Evolutionary conservation across 2,888 invertebrate genomes (phyloP).

Genomic region (Odontocolon sp.): DNA sequence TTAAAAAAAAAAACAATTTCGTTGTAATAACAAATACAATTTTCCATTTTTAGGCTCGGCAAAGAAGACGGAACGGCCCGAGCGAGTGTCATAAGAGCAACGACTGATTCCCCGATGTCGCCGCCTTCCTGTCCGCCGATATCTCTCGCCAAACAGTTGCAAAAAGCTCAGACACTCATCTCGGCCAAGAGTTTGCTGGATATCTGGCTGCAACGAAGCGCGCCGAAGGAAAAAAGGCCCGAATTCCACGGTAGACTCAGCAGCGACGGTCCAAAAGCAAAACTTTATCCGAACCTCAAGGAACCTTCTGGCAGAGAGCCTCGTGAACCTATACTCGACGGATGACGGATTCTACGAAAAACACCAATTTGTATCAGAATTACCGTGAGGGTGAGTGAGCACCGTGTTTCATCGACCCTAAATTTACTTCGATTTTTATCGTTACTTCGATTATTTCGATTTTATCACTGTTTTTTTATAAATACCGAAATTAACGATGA

Average conservation of each 20-base stretch:
- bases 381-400: conserved; percentile 65
- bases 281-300: conserved; percentile 88
- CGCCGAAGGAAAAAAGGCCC: conserved; percentile 82
- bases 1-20: neutral
- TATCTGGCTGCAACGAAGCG: conserved; percentile 85
- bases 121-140: conserved; percentile 84
- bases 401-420: neutral
- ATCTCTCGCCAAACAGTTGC: conserved; percentile 75
- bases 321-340: conserved; percentile 77
- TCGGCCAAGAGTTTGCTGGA: conserved; percentile 84
- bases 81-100: conserved; percentile 86
- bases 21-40: conserved; percentile 10
- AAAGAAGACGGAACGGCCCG: conserved; percentile 80
- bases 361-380: conserved; percentile 76
- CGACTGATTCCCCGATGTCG: conserved; percentile 93
- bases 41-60: conserved; percentile 68
- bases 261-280: conserved; percentile 84
- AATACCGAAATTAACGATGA: neutral
- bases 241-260: conserved; percentile 84
- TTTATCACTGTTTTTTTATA: conserved; percentile 19
- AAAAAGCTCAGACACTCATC: conserved; percentile 74
- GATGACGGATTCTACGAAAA: conserved; percentile 61
- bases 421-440: neutral
- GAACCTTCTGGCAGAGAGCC: conserved; percentile 80
- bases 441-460: neutral